Evolutionary conservation across 2,113 vertebrate species (phyloP).

Genomic region (Numida meleagris): DNA sequence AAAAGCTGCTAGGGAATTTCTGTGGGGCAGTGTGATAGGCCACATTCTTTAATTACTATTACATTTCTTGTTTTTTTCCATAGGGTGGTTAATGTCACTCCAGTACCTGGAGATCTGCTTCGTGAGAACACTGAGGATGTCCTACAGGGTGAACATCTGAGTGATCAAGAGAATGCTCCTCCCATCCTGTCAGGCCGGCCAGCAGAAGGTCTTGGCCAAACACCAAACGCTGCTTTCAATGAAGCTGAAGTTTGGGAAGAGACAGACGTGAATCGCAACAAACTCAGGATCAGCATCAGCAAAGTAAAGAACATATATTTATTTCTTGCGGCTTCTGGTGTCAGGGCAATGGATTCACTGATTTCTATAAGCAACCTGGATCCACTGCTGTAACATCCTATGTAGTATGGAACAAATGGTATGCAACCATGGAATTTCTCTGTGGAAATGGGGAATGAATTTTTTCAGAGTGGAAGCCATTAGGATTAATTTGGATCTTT

Average conservation of each 20-base stretch:
- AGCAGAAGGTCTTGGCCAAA: constrained; percentile 73
- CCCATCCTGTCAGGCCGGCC: constrained; percentile 83
- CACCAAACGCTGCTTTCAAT: constrained; percentile 75
- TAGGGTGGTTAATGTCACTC: constrained; percentile 91
- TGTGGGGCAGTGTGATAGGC: background rate
- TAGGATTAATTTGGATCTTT: background rate
- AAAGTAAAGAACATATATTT: constrained; percentile 82
- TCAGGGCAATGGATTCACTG: background rate
- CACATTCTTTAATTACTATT: background rate
- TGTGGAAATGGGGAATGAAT: background rate
- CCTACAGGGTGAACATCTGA: constrained; percentile 95
- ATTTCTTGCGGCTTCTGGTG: background rate
- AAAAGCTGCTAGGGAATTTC: background rate
- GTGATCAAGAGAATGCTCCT: constrained; percentile 97
- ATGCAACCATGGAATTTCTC: background rate
- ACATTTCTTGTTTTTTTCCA: background rate
- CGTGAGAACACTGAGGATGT: constrained; percentile 98
- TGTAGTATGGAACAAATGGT: background rate
- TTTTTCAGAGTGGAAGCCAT: background rate
- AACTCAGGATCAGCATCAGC: constrained; percentile 97
- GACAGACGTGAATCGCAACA: constrained; percentile 98
- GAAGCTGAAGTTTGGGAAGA: constrained; percentile 94
- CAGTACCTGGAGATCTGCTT: constrained; percentile 89
- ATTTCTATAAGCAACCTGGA: background rate
- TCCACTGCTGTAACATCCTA: background rate